Evolutionary conservation across 2,888 invertebrate species (phyloP), one percentile per base, ranked within the genome.

Genomic region (Pyrgus malvae): DNA sequence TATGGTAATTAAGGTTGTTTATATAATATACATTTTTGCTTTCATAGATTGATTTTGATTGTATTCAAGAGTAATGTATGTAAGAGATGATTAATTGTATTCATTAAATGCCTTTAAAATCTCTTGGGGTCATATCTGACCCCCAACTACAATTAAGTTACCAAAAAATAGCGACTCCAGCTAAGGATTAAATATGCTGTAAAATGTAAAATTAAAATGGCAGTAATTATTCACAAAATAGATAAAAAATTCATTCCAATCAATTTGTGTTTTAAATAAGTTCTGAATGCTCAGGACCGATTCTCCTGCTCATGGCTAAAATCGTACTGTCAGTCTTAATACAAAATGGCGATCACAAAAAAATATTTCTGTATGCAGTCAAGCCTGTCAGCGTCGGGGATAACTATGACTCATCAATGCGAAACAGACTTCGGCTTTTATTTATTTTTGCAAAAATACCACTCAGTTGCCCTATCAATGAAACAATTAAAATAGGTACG

Each of bases 391-490:
- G 59, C 65, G 59, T 56, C 40, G 51, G 51, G 44, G 48, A 38
- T 38, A 65, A 66, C 68, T 67, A 66, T 62, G 64, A 62, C 60
- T 61, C 68, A 62, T 73, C 74, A 72, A 67, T 66, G 64, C 58
- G 46, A 55, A 72, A 78, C 78, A 78, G 70, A 75, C 68, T 74
- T 74, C 60, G 56, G 73, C 75, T 79, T 78, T 79, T 78, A 78
- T 75, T 75, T 76, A 76, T 76, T 78, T 74, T 67, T 62, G 12
- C 55, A 71, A 73, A 72, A 71, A 68, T 64, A 61, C 23, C 56
- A 31, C 46, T 48, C 57, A 56, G 59, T 61, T 59, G 44, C 48
- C 63, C 62, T 59, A 63, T 68, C 69, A 70, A 69, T 69, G 64
- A 57, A 64, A 61, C 68, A 65, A 71, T 71, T 69, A 64, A 70